A percentile compares a stretch with the other conserved stretches of the same genome.
These are phyloP conservation scores for Troides oblongomaculatus DNA, from an alignment of 2,888 invertebrate genomes.

Conservation along the genomic window DNA sequence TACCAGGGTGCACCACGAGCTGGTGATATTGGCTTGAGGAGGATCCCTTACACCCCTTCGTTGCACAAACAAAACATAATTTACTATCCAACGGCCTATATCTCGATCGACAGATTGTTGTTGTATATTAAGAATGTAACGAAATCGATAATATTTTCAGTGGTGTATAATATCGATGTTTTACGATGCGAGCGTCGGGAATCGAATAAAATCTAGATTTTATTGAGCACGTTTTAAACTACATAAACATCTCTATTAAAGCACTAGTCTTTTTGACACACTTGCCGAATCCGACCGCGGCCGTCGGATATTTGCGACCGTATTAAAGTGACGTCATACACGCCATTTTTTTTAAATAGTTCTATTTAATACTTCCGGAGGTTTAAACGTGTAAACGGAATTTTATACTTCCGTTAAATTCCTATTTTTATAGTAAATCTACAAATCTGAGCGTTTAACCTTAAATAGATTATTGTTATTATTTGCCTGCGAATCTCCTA, in stretches of 20 bases:
- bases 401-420: conserved; percentile 13
- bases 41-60: too few species aligned
- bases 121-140: conserved; percentile 5
- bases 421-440: too few species aligned
- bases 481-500: too few species aligned
- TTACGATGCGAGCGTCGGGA: conserved; percentile 1
- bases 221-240: conserved; percentile 2
- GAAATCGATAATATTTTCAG: conserved; percentile 9
- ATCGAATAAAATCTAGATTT: conserved; percentile 9
- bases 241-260: conserved; percentile 26
- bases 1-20: too few species aligned
- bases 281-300: conserved; percentile 17
- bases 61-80: too few species aligned
- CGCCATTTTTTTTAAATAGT: conserved; percentile 12
- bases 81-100: not conserved
- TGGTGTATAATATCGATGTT: not conserved
- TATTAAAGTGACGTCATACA: conserved; percentile 20
- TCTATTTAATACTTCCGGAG: conserved; percentile 5
- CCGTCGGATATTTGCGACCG: conserved; percentile 18
- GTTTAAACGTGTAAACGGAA: conserved; percentile 10
- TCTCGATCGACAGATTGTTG: conserved; percentile 1
- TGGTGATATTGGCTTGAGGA: too few species aligned
- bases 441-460: too few species aligned
- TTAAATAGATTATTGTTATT: too few species aligned
- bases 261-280: conserved; percentile 14